Evolutionary conservation across 1,140 invertebrate genomes (phyloP), one percentile per base, ranked within the genome.

Genomic region (Cydia pomonella): DNA sequence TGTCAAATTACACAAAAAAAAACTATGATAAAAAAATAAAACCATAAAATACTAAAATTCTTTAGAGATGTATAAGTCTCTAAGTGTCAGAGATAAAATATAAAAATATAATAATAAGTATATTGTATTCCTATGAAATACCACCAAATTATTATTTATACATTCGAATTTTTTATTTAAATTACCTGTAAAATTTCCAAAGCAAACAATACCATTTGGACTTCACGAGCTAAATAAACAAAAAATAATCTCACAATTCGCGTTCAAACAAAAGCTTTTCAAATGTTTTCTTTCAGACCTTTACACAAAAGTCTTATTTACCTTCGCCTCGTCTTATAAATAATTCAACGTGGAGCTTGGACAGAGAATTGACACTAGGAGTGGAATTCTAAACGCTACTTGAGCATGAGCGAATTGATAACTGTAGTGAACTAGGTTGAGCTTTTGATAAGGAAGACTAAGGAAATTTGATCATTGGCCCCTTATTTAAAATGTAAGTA

Each of bases 331-430:
- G 64, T 3, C 64, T 69, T 38, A 69, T 69, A 69, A 69, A 69
- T 69, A 69, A 69, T 69, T 69, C 64, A 69, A 33, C 27, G 33
- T 18, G 16, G 16, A n/a, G 33, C 64, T 33, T 69, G 64, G 64
- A 69, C 64, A 33, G 63, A 38, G 53, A 69, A 69, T 69, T 69
- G 64, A 69, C 64, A 69, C 64, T 33, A 59, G 21, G 9, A n/a
- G 9, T 21, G 9, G 9, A 3, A 23, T 59, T 59, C 21, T 10
- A 18, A 59, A 10, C 53, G 6, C 21, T 59, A 1, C 0, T 21
- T 9, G 18, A 23, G 7, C 7, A 18, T 0, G 10, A 6, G 18
- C 1, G n/a, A 59, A 3, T 59, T 3, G 6, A 33, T 44, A 44
- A 12, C 1, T 12, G 41, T 5, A 12, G 41, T 33, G n/a, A 44